Evolutionary conservation across 1,140 invertebrate genomes (phyloP).

Genomic region (Sycophila sp.): DNA sequence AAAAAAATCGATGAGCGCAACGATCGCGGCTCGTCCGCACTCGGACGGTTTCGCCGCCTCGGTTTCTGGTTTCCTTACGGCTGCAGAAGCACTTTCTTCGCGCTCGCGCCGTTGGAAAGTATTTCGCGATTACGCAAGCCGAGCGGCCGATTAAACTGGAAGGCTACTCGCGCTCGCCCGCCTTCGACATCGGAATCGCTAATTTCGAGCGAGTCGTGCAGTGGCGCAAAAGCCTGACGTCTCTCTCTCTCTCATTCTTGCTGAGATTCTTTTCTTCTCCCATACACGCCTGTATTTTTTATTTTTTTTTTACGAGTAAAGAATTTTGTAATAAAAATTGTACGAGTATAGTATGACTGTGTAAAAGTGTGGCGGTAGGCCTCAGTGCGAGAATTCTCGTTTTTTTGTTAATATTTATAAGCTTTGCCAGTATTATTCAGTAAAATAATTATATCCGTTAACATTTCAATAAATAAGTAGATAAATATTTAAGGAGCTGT

Average conservation of each 20-base stretch:
- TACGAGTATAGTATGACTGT: too few relatives aligned
- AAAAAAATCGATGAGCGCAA: conserved; percentile 20
- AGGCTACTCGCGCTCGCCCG: background rate
- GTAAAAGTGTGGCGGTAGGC: too few relatives aligned
- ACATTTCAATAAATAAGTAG: too few relatives aligned
- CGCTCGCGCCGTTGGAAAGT: conserved; percentile 37
- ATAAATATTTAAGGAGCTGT: too few relatives aligned
- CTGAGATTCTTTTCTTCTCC: conserved; percentile 28
- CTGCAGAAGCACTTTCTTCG: conserved; percentile 39
- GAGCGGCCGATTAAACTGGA: conserved; percentile 19
- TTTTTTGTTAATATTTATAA: too few relatives aligned
- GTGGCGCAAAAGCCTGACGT: background rate
- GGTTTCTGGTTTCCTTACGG: conserved; percentile 37
- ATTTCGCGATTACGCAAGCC: conserved; percentile 44
- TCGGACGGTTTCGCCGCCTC: conserved; percentile 39
- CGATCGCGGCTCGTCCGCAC: background rate
- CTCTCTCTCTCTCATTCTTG: conserved; percentile 25
- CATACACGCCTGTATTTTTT: too few relatives aligned
- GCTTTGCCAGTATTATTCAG: too few relatives aligned
- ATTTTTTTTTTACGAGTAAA: too few relatives aligned
- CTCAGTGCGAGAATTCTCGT: too few relatives aligned
- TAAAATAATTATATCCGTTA: too few relatives aligned
- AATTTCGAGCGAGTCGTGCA: background rate
- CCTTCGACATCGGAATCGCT: conserved; percentile 19
- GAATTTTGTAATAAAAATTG: too few relatives aligned